Conservation (phyloP, 2,797 vertebrate genomes). For the Chrysocyon brachyurus region DNA sequence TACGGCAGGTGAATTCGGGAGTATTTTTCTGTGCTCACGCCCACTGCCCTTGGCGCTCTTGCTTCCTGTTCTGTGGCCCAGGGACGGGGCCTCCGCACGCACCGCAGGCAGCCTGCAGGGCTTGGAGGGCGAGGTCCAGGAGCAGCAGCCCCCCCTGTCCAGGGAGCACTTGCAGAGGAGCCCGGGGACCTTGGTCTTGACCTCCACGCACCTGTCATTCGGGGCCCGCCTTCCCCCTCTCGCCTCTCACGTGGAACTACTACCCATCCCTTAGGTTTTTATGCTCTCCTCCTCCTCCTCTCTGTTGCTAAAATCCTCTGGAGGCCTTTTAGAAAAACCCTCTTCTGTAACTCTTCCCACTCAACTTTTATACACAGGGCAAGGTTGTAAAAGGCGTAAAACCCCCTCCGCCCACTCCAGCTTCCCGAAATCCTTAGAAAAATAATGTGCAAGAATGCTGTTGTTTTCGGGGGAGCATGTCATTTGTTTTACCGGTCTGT, state of each 20-base stretch:
- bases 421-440: conserved; percentile 86
- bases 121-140: background rate
- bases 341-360: background rate
- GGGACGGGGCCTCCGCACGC: background rate
- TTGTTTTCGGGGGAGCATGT: conserved; percentile 91
- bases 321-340: conserved; percentile 10
- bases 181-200: background rate
- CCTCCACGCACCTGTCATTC: fast-evolving
- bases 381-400: background rate
- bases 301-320: background rate
- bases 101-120: background rate
- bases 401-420: background rate
- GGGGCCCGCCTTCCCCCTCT: background rate
- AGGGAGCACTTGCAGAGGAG: background rate
- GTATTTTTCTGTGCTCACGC: fast-evolving
- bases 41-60: background rate
- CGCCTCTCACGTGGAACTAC: background rate
- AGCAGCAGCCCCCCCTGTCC: fast-evolving
- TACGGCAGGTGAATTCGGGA: background rate
- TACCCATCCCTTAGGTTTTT: background rate
- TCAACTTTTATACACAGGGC: background rate
- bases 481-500: conserved; percentile 93
- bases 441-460: conserved; percentile 88
- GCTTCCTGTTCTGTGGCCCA: background rate
- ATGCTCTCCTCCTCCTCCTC: background rate